Base-by-base conservation (phyloP, 2,113 vertebrate genomes). In the Platanista minor region DNA sequence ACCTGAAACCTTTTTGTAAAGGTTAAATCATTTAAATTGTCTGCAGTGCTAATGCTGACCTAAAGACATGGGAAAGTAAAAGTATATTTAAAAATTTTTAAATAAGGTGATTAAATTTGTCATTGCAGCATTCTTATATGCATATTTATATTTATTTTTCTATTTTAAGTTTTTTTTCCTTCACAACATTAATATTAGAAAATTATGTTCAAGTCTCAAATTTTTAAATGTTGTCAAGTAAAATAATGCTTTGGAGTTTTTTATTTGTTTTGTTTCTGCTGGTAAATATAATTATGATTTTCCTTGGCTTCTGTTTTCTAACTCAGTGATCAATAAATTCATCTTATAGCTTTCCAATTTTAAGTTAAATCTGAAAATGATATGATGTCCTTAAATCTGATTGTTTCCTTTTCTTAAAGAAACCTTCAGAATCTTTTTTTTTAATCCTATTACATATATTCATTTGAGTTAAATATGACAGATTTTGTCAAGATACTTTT, bases 281-380 rank as follows among this genome's bases (percentile, higher is more conserved):
- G 7, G 2, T 81, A 88, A 87, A 78, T 57, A 15, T 92, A 81
- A 62, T 77, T 41, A 43, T 46, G 52, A 23, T 66, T 62, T 94
- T 94, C 8, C 46, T 92, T 95, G 46, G 18, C 52, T 90, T 87
- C 87, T 93, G 33, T 83, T 87, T 94, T 96, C 52, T 84, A 86
- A 66, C 64, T 69, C 36, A 25, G 6, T 83, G 18, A 74, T 54
- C 31, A 54, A 23, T n/a, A 78, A 78, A 20, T 92, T 91, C 43
- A 49, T 81, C 66, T 75, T 92, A 71, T 1, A 92, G 23, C 64
- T 96, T 91, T 90, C 64, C 67, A 49, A 81, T 92, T 95, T 90
- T 90, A 87, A 93, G 43, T 84, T n/a, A 75, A 72, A 95, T 81
- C 75, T 94, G 59, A 90, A 96, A 87, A 81, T 80, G 8, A 36